These are phyloP conservation scores for Isaurus tuberculatus DNA, from an alignment of 92 coral and sea anemone species.

Conservation along the genomic window DNA sequence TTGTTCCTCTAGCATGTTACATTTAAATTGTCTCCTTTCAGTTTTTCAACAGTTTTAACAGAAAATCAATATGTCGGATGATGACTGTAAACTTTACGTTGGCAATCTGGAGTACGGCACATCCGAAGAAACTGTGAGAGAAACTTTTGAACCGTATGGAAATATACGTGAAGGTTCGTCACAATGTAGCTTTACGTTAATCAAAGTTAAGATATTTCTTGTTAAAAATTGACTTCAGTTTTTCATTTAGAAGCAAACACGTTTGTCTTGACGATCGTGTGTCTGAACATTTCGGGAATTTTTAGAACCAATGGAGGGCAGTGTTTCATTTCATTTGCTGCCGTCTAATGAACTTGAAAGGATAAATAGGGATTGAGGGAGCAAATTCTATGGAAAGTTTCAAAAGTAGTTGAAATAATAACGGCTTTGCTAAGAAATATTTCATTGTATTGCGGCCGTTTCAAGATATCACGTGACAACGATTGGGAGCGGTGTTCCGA, in stretches of 20 bases:
- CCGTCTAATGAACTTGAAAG: too few species aligned
- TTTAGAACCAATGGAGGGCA: too few species aligned
- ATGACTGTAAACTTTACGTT: conserved; percentile 20
- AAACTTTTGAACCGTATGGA: conserved; percentile 18
- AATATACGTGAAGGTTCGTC: neutral
- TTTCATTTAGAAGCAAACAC: neutral
- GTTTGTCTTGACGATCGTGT: too few species aligned
- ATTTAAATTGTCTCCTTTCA: neutral
- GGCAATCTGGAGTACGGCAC: conserved; percentile 18
- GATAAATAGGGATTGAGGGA: too few species aligned
- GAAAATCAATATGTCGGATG: conserved; percentile 20
- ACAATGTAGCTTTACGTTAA: neutral
- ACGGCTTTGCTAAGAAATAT: too few species aligned
- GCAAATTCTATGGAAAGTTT: too few species aligned
- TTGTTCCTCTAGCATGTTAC: neutral
- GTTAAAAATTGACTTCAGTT: neutral
- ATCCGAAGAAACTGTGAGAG: neutral
- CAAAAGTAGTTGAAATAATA: too few species aligned
- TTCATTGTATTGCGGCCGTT: too few species aligned
- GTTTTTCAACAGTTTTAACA: neutral
- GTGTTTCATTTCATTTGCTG: too few species aligned
- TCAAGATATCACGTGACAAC: too few species aligned
- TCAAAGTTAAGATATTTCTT: neutral
- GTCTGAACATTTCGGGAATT: too few species aligned
- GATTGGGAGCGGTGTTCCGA: too few species aligned